Conservation (phyloP, 1,140 invertebrate species). For the Trichonephila clavata region DNA sequence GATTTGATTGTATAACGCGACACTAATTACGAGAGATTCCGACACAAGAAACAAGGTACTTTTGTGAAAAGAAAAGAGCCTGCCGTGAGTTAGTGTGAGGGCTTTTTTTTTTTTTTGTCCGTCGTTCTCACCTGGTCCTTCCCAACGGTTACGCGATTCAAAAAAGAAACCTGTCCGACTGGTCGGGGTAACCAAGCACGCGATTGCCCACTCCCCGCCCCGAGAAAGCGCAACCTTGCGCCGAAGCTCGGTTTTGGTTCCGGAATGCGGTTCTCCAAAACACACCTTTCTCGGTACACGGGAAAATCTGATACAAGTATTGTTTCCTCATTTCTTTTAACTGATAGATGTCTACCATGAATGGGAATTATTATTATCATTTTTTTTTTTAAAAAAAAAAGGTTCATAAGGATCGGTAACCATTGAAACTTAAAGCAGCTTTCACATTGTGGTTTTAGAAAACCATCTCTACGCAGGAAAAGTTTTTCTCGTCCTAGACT, state of each 20-base stretch:
- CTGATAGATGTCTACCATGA: too few relatives aligned
- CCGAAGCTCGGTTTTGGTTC: not conserved
- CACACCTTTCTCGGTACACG: too few relatives aligned
- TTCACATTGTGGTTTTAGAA: too few relatives aligned
- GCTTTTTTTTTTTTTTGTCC: not conserved
- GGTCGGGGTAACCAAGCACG: slow-evolving; percentile 36
- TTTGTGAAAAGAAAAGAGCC: not conserved
- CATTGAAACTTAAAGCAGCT: too few relatives aligned
- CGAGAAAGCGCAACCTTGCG: not conserved
- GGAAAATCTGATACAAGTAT: too few relatives aligned
- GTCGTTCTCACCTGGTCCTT: slow-evolving; percentile 53
- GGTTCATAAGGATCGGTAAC: too few relatives aligned
- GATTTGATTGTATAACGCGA: too few relatives aligned
- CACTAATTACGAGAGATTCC: not conserved
- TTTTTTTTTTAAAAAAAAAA: too few relatives aligned
- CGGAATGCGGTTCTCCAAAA: not conserved
- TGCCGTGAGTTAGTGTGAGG: not conserved
- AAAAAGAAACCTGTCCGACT: slow-evolving; percentile 61
- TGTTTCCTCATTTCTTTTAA: too few relatives aligned
- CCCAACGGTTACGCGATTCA: slow-evolving; percentile 50
- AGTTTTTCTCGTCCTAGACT: too few relatives aligned
- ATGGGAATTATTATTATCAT: too few relatives aligned
- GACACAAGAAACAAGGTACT: not conserved
- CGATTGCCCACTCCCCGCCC: not conserved
- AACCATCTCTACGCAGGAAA: too few relatives aligned